A percentile compares a stretch with the other conserved stretches of the same genome.
These are phyloP conservation scores for Neocloeon triangulifer DNA, from an alignment of 1,140 invertebrate species.

Conservation along the genomic window DNA sequence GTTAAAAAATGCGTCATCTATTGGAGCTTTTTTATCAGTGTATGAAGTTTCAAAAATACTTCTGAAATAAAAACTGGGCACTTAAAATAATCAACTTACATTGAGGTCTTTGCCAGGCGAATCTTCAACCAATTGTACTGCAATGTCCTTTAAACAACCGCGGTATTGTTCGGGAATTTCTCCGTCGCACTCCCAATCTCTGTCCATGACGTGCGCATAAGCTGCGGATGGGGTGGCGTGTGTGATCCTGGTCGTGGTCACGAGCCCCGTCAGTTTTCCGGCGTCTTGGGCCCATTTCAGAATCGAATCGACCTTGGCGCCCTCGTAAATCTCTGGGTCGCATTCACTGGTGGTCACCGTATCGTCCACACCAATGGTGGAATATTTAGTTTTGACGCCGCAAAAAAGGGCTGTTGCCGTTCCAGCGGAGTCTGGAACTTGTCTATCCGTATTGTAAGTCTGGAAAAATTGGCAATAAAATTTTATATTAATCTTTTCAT, in stretches of 20 bases:
- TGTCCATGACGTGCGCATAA: constrained; percentile 37
- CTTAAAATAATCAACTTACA: constrained; percentile 10
- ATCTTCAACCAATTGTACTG: constrained; percentile 18
- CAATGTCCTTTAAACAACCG: constrained; percentile 18
- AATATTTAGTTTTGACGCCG: constrained; percentile 45
- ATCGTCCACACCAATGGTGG: constrained; percentile 38
- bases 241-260: constrained; percentile 30
- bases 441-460: constrained; percentile 54
- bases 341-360: constrained; percentile 16
- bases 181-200: constrained; percentile 21
- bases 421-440: constrained; percentile 58
- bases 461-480: constrained; percentile 15
- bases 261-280: constrained; percentile 40
- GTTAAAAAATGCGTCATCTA: too few relatives aligned
- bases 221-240: constrained; percentile 38
- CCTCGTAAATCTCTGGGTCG: not conserved
- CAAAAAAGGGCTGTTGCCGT: constrained; percentile 52
- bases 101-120: constrained; percentile 19
- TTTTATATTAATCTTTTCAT: too few relatives aligned
- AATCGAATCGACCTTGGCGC: constrained; percentile 19
- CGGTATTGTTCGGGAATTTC: constrained; percentile 9
- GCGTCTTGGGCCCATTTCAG: constrained; percentile 40
- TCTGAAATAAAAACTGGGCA: not conserved
- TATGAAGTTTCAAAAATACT: not conserved
- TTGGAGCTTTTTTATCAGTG: too few relatives aligned